phyloP scores from a whole-genome alignment of 2,113 vertebrate genomes.

The Rhagologus leucostigma region DNA sequence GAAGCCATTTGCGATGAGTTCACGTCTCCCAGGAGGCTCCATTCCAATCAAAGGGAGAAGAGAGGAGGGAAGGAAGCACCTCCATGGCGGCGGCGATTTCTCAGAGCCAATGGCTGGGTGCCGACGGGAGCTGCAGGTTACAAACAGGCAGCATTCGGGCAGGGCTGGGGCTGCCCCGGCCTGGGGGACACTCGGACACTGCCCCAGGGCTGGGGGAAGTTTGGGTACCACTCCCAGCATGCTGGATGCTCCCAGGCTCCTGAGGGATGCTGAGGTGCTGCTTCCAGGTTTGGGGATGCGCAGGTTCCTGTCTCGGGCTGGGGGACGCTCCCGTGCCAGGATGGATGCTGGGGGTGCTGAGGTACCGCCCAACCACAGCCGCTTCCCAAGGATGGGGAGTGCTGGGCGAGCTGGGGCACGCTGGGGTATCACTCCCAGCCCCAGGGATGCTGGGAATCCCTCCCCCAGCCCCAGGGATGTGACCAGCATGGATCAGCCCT shows the following conservation, averaged over 20 bases:
- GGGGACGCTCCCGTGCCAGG: neutral
- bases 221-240: neutral
- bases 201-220: neutral
- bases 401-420: neutral
- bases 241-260: neutral
- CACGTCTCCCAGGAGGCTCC: slow-evolving; percentile 68
- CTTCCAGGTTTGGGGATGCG: neutral
- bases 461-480: neutral
- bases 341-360: neutral
- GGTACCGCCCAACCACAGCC: neutral
- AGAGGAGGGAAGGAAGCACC: neutral
- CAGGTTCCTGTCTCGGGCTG: fast-evolving
- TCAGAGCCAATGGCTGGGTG: neutral
- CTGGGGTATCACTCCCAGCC: neutral
- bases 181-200: neutral
- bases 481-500: no score
- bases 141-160: neutral
- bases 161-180: neutral
- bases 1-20: slow-evolving; percentile 74
- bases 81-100: neutral
- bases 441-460: no score
- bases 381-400: neutral
- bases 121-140: neutral
- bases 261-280: neutral
- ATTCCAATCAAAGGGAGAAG: slow-evolving; percentile 37